Base-by-base conservation (phyloP, 1,140 invertebrate genomes). In the Subanguina moxae region DNA sequence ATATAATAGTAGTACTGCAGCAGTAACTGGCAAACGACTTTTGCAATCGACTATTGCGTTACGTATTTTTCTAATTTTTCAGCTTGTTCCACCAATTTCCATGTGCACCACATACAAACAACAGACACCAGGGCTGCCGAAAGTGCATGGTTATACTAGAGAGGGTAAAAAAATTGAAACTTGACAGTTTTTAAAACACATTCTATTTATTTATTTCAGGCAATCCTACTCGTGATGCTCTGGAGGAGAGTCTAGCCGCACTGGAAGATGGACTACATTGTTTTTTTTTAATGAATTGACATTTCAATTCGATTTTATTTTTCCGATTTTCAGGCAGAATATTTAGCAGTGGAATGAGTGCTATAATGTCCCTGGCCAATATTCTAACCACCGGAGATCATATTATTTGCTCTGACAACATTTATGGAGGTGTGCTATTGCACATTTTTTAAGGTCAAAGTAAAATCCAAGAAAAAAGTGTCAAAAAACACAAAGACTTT, bases 41-140 rank as follows among this genome's bases (percentile, higher is more conserved):
- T 38, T 5, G 11, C 32, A 38, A 5, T 38, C 32, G 3, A 38
- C 3, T 38, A 5, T 38, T 11, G 11, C 3, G 3, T 38, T 38
- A 5, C 11, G 11, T 5, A 11, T 38, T 38, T 38, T 3, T 46
- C 23, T 15, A n/a, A 21, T 0, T 0, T 25, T 45, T 21, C 84
- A 90, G 58, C 89, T 97, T 11, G 88, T 97, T 32, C 89, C 93
- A 19, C 92, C 91, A 0, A 89, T 97, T 74, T 89, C 90, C 3
- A 86, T 91, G 77, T 88, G 93, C 0, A 93, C 94, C 13, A 98
- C 94, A 57, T 99, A 91, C 83, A 90, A 92, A 80, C 94, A 97
- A 84, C 87, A 88, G 75, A 88, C 84, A 27, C 93, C 94, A 11
- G 91, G 86, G 21, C 84, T 92, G 82, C 87, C 90, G 72, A 87